These are phyloP conservation scores for Strongylocentrotus purpuratus DNA, from an alignment of 35 echinoderm and acorn worm species.

Conservation along the genomic window DNA sequence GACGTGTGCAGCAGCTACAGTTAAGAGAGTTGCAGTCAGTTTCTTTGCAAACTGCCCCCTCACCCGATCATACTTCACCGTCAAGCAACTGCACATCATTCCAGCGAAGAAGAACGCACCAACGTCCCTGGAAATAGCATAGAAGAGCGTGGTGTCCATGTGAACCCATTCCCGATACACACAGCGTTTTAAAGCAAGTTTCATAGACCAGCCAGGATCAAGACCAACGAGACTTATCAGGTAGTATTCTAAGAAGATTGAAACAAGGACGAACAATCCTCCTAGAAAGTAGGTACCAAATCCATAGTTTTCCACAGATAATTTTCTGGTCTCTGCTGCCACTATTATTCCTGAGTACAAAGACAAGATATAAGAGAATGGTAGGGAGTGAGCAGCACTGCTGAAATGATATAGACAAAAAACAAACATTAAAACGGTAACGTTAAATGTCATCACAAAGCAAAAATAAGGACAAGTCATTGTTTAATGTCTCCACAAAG, in stretches of 20 bases:
- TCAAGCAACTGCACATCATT: constrained; percentile 28
- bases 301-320: constrained; percentile 58
- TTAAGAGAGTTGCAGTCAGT: constrained; percentile 36
- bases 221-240: constrained; percentile 56
- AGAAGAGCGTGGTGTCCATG: constrained; percentile 87
- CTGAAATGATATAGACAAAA: too few species aligned
- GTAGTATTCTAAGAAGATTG: constrained; percentile 60
- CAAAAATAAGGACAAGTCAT: too few species aligned
- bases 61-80: constrained; percentile 27
- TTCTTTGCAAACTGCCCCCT: not conserved
- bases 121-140: constrained; percentile 74
- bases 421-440: too few species aligned
- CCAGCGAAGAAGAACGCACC: constrained; percentile 71
- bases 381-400: not conserved
- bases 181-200: constrained; percentile 84
- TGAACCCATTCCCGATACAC: constrained; percentile 74
- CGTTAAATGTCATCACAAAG: too few species aligned
- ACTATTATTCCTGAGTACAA: constrained; percentile 69
- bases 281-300: constrained; percentile 62
- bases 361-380: not conserved
- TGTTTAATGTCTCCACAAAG: too few species aligned
- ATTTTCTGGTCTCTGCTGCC: constrained; percentile 41
- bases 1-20: constrained; percentile 35
- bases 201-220: constrained; percentile 76
- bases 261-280: constrained; percentile 57